These are phyloP conservation scores for Tipula helvola DNA, from an alignment of 2,888 invertebrate species.

Conservation along the genomic window DNA sequence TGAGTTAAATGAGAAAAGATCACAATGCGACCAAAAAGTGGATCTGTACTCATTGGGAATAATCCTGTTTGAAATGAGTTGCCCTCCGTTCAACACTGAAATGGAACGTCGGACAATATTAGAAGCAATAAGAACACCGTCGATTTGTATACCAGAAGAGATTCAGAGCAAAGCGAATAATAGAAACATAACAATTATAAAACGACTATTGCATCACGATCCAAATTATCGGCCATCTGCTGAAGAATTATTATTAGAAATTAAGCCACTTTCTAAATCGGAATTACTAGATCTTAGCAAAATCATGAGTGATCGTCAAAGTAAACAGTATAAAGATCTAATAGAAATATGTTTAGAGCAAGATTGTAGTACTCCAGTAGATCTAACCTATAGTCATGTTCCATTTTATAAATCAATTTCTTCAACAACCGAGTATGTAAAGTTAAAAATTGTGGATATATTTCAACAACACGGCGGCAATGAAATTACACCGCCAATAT, in stretches of 20 bases:
- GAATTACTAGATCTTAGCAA: constrained; percentile 28
- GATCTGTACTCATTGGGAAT: constrained; percentile 81
- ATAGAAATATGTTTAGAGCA: constrained; percentile 23
- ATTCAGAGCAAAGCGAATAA: constrained; percentile 25
- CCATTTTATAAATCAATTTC: background rate
- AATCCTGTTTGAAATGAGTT: constrained; percentile 93
- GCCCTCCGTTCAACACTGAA: constrained; percentile 68
- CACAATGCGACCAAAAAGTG: constrained; percentile 63
- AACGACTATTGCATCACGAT: constrained; percentile 67
- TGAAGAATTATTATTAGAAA: constrained; percentile 59
- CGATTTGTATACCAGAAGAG: constrained; percentile 54
- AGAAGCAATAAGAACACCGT: constrained; percentile 52
- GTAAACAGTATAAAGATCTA: constrained; percentile 53
- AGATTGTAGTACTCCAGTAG: constrained; percentile 23
- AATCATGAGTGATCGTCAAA: constrained; percentile 61
- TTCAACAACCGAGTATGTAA: background rate
- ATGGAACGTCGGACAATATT: constrained; percentile 83
- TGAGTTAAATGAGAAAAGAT: constrained; percentile 52
- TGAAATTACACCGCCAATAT: constrained; percentile 55
- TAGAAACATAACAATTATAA: constrained; percentile 15
- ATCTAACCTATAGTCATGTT: constrained; percentile 47
- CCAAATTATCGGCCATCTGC: constrained; percentile 64
- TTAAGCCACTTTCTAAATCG: constrained; percentile 57
- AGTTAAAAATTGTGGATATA: constrained; percentile 31
- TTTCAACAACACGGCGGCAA: constrained; percentile 61